Conservation (phyloP, 2,113 vertebrate species). For the Lathamus discolor region DNA sequence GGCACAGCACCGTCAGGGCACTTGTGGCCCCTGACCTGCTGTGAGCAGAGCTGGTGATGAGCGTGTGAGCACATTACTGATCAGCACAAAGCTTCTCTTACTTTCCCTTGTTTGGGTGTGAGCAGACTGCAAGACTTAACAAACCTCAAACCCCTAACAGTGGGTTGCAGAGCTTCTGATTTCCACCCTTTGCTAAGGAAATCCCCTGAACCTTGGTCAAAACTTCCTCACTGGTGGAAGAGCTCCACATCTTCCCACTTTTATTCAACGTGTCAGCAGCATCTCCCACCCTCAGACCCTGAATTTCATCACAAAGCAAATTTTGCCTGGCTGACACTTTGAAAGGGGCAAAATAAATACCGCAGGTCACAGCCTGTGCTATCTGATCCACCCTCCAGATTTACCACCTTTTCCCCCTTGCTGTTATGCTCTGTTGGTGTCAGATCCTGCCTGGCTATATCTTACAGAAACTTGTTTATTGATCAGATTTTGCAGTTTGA, state of each 20-base stretch:
- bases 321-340: background rate
- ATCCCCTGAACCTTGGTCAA: background rate
- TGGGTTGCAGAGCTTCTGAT: background rate
- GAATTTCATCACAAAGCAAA: constrained; percentile 8
- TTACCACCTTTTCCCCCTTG: background rate
- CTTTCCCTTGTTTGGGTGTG: background rate
- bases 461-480: background rate
- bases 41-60: rapidly evolving
- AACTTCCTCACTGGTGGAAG: background rate
- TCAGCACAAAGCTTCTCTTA: background rate
- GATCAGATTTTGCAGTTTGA: background rate
- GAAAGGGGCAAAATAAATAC: background rate
- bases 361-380: background rate
- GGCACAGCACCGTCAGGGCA: rapidly evolving
- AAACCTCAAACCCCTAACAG: background rate
- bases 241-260: background rate
- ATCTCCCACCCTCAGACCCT: background rate
- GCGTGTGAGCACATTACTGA: background rate
- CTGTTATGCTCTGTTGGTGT: background rate
- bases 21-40: background rate
- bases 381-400: background rate
- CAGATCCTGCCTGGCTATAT: background rate
- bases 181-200: background rate
- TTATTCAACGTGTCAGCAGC: background rate
- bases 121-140: background rate